Evolutionary conservation across 2,797 vertebrate species (phyloP).

Genomic region (Rhincodon typus): DNA sequence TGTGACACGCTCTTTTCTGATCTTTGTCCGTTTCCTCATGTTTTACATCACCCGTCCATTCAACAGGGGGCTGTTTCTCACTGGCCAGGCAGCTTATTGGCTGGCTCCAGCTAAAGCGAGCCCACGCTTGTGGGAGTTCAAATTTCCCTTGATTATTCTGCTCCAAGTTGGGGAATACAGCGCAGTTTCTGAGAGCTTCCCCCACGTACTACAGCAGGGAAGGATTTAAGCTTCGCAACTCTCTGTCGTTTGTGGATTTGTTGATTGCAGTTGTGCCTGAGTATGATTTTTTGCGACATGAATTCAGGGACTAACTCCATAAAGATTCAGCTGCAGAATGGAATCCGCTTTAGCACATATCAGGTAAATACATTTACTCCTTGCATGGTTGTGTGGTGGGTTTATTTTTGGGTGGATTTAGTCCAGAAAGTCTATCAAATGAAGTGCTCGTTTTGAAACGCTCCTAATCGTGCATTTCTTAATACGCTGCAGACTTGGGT

Average conservation of each 20-base stretch:
- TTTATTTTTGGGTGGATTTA: neutral
- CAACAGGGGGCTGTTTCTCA: neutral
- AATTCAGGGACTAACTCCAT: conserved; percentile 53
- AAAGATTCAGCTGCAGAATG: conserved; percentile 68
- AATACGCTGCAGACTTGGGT: neutral
- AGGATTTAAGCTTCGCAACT: conserved; percentile 21
- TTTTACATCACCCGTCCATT: conserved; percentile 17
- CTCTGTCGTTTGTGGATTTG: conserved; percentile 9
- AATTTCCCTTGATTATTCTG: neutral
- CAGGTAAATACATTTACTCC: conserved; percentile 62
- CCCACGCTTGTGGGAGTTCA: conserved; percentile 28
- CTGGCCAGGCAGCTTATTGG: conserved; percentile 8
- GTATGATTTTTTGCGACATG: conserved; percentile 68
- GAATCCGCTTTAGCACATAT: conserved; percentile 73
- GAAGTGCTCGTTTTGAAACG: neutral
- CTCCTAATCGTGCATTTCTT: neutral
- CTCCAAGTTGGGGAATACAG: neutral
- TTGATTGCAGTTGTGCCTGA: conserved; percentile 40
- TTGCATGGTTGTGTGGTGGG: neutral
- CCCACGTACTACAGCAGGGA: neutral
- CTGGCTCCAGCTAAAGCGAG: neutral
- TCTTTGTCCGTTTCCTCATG: conserved; percentile 25
- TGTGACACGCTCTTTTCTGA: neutral
- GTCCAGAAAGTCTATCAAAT: neutral
- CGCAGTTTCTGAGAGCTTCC: neutral